Conservation (phyloP, 2,888 invertebrate genomes). For the Hecatera dysodea region DNA sequence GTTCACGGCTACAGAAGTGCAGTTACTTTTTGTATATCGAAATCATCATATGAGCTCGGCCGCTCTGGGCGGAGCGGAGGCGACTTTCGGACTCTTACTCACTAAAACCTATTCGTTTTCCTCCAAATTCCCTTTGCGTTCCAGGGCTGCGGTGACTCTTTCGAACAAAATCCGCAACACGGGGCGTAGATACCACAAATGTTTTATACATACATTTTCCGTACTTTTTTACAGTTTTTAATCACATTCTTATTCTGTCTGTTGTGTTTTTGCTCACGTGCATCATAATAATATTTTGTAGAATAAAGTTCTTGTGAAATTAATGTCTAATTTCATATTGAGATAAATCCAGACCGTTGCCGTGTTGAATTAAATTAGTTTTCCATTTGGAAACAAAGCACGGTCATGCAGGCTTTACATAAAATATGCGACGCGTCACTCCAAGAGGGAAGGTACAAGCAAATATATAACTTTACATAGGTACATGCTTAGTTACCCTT, state of each 20-base stretch:
- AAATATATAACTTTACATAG: background rate
- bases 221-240: background rate
- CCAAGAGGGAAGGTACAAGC: background rate
- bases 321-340: constrained; percentile 21
- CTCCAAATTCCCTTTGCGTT: no score
- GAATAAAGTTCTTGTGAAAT: constrained; percentile 39
- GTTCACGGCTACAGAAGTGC: no score
- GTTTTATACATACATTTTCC: background rate
- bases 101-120: no score
- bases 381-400: constrained; percentile 41
- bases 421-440: constrained; percentile 41
- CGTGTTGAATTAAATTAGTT: constrained; percentile 47
- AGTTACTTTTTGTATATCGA: no score
- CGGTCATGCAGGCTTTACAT: constrained; percentile 24
- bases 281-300: background rate
- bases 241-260: background rate
- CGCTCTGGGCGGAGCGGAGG: no score
- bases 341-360: constrained; percentile 22
- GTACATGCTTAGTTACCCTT: no score
- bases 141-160: no score
- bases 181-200: no score
- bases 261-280: background rate
- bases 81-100: no score
- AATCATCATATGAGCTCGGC: no score
- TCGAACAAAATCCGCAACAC: no score